Evolutionary conservation across 1,140 invertebrate genomes (phyloP), one percentile per base, ranked within the genome.

Genomic region (Adoxophyes honmai): DNA sequence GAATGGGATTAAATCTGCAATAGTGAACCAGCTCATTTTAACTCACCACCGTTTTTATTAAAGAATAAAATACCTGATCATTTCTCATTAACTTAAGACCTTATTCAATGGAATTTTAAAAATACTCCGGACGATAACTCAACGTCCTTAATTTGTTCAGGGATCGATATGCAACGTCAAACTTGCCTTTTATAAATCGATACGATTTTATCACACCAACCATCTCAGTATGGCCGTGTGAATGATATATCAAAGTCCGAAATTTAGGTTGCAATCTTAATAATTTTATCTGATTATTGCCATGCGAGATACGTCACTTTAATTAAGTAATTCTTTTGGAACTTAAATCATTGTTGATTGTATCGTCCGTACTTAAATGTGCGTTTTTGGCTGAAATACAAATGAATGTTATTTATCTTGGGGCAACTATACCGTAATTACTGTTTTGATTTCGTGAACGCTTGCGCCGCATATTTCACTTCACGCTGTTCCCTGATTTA

Each of bases 161-260:
- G 64, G 69, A 72, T 74, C 75, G 70, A 70, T 75, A 62, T 58
- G 38, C 68, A 15, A 62, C 66, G 73, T 73, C 73, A 71, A 70
- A 66, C 59, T 39, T 48, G 52, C 51, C 65, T 75, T 52, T 71
- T 71, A 81, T 75, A 73, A 81, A 78, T 77, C 60, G 68, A 60
- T 34, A 51, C 60, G 72, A 69, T 69, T 60, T 70, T 75, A 81
- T 78, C 78, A 59, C 55, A 28, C 14, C 61, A 57, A 52, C 62
- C 60, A 70, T 73, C 65, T 54, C 53, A 57, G 58, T 64, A 56
- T 55, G 62, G 62, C 58, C 60, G 67, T 66, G 68, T 70, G 63
- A 70, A 73, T 78, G 71, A 80, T 80, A 78, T 75, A 78, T 80
- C 77, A 80, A 80, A 78, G 75, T 78, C 75, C 48, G 59, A 64